Conservation (phyloP, 2,113 vertebrate species). For the Aptenodytes patagonicus region DNA sequence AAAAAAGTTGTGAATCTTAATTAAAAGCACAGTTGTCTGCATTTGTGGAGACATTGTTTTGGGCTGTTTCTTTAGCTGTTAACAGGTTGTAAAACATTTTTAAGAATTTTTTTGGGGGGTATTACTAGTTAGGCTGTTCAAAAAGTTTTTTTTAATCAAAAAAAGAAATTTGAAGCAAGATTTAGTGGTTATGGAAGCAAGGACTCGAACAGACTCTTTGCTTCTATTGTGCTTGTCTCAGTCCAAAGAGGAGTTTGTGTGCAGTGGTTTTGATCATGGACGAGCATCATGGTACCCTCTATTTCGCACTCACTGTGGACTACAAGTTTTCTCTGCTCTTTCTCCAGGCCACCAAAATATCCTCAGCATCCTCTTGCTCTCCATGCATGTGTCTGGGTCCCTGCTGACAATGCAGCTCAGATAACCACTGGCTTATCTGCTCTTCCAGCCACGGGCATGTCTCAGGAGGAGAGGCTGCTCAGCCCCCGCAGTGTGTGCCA, state of each 20-base stretch:
- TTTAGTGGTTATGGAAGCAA: conserved; percentile 14
- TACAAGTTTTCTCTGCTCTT: not conserved
- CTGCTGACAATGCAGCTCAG: not conserved
- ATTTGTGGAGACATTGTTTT: conserved; percentile 61
- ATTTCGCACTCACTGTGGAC: not conserved
- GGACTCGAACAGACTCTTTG: not conserved
- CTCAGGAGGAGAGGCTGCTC: not conserved
- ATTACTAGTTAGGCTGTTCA: not conserved
- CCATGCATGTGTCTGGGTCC: not conserved
- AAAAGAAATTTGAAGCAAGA: not conserved
- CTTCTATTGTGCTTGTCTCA: not conserved
- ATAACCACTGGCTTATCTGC: not conserved
- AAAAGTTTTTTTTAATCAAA: not conserved
- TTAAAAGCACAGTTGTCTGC: conserved; percentile 63
- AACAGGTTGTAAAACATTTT: conserved; percentile 61
- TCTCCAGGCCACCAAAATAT: not conserved
- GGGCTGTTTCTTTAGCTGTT: conserved; percentile 65
- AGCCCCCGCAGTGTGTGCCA: fast-evolving
- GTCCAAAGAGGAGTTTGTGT: not conserved
- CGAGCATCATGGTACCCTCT: not conserved
- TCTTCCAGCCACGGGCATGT: fast-evolving
- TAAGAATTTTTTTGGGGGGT: not conserved
- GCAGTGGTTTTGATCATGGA: not conserved
- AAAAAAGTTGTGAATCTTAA: conserved; percentile 66
- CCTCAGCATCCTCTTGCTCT: not conserved